These are phyloP conservation scores for Lynx canadensis DNA, from an alignment of 2,113 vertebrate species.

Conservation along the genomic window DNA sequence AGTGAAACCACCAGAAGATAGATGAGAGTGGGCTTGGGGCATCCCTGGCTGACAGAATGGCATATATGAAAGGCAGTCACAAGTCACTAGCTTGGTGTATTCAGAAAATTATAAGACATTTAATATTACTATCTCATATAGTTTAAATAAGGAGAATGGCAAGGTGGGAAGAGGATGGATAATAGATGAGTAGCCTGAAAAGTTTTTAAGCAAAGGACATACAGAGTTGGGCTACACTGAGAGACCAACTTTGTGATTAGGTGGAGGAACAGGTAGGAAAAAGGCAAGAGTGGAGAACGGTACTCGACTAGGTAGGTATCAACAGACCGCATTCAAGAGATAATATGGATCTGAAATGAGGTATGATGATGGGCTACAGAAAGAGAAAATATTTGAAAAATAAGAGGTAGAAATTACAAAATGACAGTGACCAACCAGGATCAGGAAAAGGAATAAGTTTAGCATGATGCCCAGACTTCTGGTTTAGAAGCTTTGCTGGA, in stretches of 20 bases:
- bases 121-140: background rate
- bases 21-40: background rate
- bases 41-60: background rate
- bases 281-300: background rate
- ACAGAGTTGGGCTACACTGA: background rate
- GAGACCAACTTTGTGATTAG: background rate
- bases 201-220: background rate
- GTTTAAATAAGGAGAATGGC: background rate
- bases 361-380: background rate
- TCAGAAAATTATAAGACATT: background rate
- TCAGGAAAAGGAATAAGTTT: background rate
- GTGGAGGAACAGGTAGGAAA: background rate
- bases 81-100: background rate
- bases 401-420: background rate
- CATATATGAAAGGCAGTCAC: background rate
- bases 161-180: background rate
- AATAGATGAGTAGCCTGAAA: background rate
- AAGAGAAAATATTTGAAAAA: background rate
- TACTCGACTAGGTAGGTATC: background rate
- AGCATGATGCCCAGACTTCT: background rate
- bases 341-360: background rate
- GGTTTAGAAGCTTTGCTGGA: background rate
- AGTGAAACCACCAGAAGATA: background rate
- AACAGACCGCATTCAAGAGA: background rate
- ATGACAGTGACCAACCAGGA: background rate